Percentiles rank a stretch among this genome's conserved stretches.
Conservation (phyloP, 2,888 invertebrate genomes). For the Amorpha juglandis region DNA sequence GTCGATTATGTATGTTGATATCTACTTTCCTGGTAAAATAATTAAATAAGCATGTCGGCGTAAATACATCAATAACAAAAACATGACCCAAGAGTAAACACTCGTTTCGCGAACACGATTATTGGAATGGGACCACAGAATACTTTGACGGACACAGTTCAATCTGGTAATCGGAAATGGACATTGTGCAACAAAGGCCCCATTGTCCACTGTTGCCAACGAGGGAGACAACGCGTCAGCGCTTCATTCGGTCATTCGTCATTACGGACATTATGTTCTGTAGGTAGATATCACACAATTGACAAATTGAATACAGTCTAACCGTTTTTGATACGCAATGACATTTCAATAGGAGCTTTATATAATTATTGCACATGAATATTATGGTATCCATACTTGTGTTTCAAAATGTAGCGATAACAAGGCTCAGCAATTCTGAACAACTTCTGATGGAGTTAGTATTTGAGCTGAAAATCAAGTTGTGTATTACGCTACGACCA, state of each 20-base stretch:
- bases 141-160: constrained; percentile 77
- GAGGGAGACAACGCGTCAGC: constrained; percentile 42
- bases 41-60: not conserved
- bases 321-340: not conserved
- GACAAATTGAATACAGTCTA: not conserved
- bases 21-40: not conserved
- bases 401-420: not conserved
- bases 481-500: constrained; percentile 56
- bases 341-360: not conserved
- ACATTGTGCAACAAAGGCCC: constrained; percentile 80
- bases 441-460: not conserved
- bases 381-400: not conserved
- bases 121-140: constrained; percentile 63
- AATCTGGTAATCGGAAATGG: constrained; percentile 84
- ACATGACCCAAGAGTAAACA: constrained; percentile 11
- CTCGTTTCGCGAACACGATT: constrained; percentile 45
- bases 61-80: constrained; percentile 4
- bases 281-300: constrained; percentile 7
- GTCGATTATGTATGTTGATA: not conserved
- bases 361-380: not conserved
- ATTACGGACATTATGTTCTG: constrained; percentile 25
- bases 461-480: constrained; percentile 35
- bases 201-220: constrained; percentile 61
- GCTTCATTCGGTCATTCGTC: constrained; percentile 35
- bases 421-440: not conserved